Evolutionary conservation across 1,140 invertebrate genomes (phyloP).

Genomic region (Aphidius gifuensis): DNA sequence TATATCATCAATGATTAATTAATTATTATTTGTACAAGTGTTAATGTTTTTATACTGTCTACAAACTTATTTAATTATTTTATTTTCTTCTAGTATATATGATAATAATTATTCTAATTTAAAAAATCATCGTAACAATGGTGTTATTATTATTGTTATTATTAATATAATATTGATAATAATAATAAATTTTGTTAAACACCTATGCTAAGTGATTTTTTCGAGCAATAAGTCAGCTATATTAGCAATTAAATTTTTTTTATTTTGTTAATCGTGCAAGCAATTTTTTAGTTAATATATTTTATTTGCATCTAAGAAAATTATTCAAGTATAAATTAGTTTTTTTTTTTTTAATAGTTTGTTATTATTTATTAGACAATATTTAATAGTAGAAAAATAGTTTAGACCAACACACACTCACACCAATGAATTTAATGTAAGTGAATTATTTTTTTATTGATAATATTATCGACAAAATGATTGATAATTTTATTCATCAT

Average conservation of each 20-base stretch:
- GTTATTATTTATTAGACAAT: neutral
- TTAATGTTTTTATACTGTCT: too few species aligned
- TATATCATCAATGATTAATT: neutral
- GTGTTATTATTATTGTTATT: neutral
- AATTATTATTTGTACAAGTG: neutral
- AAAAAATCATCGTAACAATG: conserved; percentile 26
- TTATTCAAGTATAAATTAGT: neutral
- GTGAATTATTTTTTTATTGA: neutral
- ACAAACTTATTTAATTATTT: neutral
- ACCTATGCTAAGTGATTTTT: conserved; percentile 20
- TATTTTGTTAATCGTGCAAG: neutral
- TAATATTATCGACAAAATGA: neutral
- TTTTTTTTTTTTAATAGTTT: neutral
- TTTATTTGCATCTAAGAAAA: neutral
- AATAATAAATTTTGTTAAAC: neutral
- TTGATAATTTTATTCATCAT: neutral
- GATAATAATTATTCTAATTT: neutral
- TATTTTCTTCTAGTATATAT: neutral
- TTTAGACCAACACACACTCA: too few species aligned
- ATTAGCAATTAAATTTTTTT: neutral
- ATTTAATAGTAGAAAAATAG: neutral
- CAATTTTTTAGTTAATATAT: neutral
- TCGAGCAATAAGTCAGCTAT: neutral
- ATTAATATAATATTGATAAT: neutral
- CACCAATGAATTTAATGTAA: too few species aligned